Evolutionary conservation across 1,140 invertebrate species (phyloP).

Genomic region (Aleiodes sp.): DNA sequence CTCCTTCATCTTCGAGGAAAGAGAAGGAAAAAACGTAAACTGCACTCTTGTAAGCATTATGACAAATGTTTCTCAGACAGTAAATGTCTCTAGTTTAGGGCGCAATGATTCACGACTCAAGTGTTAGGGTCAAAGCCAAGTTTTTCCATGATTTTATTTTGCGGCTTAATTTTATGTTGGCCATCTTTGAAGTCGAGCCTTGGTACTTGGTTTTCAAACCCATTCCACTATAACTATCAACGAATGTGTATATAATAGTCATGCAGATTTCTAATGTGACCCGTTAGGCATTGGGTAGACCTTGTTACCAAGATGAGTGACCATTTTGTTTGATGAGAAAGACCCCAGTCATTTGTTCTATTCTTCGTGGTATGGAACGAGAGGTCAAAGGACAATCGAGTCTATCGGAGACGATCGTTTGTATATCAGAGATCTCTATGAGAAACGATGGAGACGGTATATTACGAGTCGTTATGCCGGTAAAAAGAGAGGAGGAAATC

Average conservation of each 20-base stretch:
- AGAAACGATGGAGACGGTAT: slow-evolving; percentile 17
- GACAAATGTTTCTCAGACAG: slow-evolving; percentile 58
- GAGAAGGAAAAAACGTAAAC: too few relatives aligned
- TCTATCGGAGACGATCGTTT: slow-evolving; percentile 3
- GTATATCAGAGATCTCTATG: slow-evolving; percentile 13
- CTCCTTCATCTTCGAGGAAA: too few relatives aligned
- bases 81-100: slow-evolving; percentile 58
- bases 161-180: slow-evolving; percentile 60
- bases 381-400: slow-evolving; percentile 17
- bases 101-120: slow-evolving; percentile 52
- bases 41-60: slow-evolving; percentile 38
- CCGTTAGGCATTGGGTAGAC: neutral
- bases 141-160: slow-evolving; percentile 35
- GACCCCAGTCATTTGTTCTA: slow-evolving; percentile 16
- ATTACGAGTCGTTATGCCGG: slow-evolving; percentile 21
- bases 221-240: slow-evolving; percentile 25
- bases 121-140: slow-evolving; percentile 5
- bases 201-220: neutral
- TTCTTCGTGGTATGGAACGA: slow-evolving; percentile 3
- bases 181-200: slow-evolving; percentile 8
- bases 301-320: slow-evolving; percentile 20
- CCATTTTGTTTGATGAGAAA: slow-evolving; percentile 3
- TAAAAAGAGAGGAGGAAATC: slow-evolving; percentile 30
- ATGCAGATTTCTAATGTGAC: slow-evolving; percentile 5
- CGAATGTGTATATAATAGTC: neutral